Evolutionary conservation across 2,888 invertebrate species (phyloP).

Genomic region (Trichopria drosophilae): DNA sequence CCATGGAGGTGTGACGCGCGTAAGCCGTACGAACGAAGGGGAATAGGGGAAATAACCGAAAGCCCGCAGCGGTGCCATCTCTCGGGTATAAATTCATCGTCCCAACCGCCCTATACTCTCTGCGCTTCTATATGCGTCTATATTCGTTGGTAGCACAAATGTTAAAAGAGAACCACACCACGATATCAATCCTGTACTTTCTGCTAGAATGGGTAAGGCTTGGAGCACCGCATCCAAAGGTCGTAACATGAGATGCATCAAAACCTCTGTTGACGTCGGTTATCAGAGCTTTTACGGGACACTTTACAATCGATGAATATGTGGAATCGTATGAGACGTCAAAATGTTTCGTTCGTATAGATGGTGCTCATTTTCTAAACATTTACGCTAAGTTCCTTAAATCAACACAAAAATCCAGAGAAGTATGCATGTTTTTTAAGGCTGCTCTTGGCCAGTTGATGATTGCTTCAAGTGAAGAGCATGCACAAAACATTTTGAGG

Average conservation of each 20-base stretch:
- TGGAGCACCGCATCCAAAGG: conserved; percentile 27
- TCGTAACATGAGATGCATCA: conserved; percentile 21
- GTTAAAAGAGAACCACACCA: conserved; percentile 28
- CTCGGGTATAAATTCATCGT: no score
- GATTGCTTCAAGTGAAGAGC: neutral
- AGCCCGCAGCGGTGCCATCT: no score
- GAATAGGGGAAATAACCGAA: no score
- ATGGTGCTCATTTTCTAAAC: neutral
- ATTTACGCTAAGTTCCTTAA: conserved; percentile 1
- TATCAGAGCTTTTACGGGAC: conserved; percentile 25
- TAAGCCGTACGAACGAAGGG: no score
- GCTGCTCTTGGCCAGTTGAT: conserved; percentile 1
- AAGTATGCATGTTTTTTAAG: neutral
- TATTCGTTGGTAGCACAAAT: no score
- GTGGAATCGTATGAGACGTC: conserved; percentile 15
- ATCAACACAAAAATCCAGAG: neutral
- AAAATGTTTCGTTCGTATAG: neutral
- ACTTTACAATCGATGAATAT: conserved; percentile 29
- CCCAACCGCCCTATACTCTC: no score
- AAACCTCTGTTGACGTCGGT: conserved; percentile 25
- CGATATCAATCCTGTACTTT: conserved; percentile 18
- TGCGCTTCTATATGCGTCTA: no score
- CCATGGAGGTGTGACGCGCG: no score
- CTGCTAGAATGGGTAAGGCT: conserved; percentile 24
- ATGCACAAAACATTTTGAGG: neutral